These are phyloP conservation scores for Mormyrus proboscirostris DNA, from an alignment of 2,797 vertebrate species.

Conservation along the genomic window DNA sequence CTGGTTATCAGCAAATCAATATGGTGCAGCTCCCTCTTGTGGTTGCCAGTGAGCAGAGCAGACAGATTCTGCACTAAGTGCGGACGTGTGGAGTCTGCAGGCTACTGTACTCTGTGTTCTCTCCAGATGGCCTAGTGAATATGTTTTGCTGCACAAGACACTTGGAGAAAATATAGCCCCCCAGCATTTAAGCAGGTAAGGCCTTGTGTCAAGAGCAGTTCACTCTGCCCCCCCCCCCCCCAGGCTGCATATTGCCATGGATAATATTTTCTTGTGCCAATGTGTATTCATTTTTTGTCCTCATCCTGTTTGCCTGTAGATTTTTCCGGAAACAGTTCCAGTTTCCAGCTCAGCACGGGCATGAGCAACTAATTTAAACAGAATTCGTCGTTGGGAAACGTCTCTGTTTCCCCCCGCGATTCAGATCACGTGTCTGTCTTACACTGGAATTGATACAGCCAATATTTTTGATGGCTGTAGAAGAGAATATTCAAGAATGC, in stretches of 20 bases:
- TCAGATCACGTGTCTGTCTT: background rate
- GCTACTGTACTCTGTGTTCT: background rate
- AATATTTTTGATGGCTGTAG: background rate
- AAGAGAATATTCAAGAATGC: background rate
- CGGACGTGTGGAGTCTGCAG: background rate
- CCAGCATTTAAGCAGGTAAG: background rate
- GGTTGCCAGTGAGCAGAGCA: background rate
- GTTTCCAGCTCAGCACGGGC: background rate
- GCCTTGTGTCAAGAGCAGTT: slow-evolving; percentile 4
- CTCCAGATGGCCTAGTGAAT: background rate
- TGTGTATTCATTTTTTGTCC: background rate
- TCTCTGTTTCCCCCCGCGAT: no score
- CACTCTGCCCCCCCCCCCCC: no score
- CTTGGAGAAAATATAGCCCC: background rate
- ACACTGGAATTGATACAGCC: background rate
- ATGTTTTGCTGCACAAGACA: background rate
- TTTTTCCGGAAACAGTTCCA: background rate
- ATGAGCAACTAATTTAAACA: background rate
- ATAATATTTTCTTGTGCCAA: background rate
- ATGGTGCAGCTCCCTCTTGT: slow-evolving; percentile 13
- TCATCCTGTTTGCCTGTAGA: background rate
- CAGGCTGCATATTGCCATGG: background rate
- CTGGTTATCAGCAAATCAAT: background rate
- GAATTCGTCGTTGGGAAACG: background rate
- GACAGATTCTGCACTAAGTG: background rate